Conservation (phyloP, 2,113 vertebrate species). For the Limnothrissa miodon region DNA sequence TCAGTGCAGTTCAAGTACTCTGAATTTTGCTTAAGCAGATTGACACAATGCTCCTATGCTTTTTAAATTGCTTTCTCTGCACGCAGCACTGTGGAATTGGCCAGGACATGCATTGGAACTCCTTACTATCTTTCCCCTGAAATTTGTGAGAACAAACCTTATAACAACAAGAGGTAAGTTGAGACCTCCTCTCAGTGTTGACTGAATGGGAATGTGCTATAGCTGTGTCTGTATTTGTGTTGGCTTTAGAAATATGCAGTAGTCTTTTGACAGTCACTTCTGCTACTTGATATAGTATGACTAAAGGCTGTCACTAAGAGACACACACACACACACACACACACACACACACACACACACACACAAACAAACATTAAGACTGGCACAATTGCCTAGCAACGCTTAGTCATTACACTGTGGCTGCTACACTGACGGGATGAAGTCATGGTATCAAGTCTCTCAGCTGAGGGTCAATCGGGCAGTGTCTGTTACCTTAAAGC, state of each 20-base stretch:
- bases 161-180: conserved; percentile 97
- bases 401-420: conserved; percentile 22
- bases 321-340: not conserved
- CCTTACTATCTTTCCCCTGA: conserved; percentile 97
- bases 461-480: not conserved
- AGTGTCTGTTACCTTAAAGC: conserved; percentile 21
- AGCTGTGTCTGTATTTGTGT: not conserved
- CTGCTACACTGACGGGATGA: conserved; percentile 1
- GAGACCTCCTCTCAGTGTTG: not conserved
- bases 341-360: not conserved
- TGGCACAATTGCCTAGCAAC: not conserved
- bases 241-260: not conserved
- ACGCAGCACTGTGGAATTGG: conserved; percentile 89
- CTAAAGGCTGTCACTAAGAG: not conserved
- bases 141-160: conserved; percentile 98
- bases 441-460: conserved; percentile 39
- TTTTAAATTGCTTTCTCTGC: not conserved
- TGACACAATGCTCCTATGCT: not conserved
- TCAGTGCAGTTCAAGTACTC: too few relatives aligned
- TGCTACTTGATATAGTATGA: not conserved
- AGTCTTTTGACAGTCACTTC: not conserved
- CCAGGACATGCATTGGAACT: conserved; percentile 95
- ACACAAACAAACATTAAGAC: not conserved
- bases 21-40: not conserved
- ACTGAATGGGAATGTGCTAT: not conserved